Conservation (phyloP, 2,113 vertebrate species). For the Megaleporinus macrocephalus region DNA sequence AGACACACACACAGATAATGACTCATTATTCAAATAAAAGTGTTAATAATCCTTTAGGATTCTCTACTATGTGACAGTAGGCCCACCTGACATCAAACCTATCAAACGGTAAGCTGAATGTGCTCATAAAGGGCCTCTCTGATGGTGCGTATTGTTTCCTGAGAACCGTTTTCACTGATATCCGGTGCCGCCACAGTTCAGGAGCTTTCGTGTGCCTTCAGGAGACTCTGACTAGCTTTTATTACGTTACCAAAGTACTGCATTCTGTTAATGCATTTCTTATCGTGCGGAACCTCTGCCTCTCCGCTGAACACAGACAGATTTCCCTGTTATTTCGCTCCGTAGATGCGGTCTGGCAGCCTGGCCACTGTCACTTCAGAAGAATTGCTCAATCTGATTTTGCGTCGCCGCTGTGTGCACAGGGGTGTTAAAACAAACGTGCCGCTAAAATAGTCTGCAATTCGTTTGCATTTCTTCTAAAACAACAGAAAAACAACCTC, state of each 20-base stretch:
- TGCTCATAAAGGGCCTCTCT: not conserved
- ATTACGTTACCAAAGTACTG: not conserved
- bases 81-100: not conserved
- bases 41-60: not conserved
- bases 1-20: not conserved
- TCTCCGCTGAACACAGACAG: not conserved
- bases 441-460: not conserved
- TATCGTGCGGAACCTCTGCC: not conserved
- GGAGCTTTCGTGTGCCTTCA: not conserved
- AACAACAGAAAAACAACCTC: not conserved
- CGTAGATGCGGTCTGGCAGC: not conserved
- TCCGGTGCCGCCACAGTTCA: not conserved
- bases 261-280: slow-evolving; percentile 4
- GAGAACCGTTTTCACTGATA: not conserved
- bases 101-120: not conserved
- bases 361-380: not conserved
- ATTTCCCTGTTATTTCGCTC: slow-evolving; percentile 1
- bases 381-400: slow-evolving; percentile 2
- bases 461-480: not conserved
- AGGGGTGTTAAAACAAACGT: not conserved
- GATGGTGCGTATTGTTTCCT: not conserved
- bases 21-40: not conserved
- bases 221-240: not conserved
- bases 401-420: not conserved
- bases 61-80: not conserved